phyloP scores from a whole-genome alignment of 2,113 vertebrate genomes.

The Hydrochoerus hydrochaeris region DNA sequence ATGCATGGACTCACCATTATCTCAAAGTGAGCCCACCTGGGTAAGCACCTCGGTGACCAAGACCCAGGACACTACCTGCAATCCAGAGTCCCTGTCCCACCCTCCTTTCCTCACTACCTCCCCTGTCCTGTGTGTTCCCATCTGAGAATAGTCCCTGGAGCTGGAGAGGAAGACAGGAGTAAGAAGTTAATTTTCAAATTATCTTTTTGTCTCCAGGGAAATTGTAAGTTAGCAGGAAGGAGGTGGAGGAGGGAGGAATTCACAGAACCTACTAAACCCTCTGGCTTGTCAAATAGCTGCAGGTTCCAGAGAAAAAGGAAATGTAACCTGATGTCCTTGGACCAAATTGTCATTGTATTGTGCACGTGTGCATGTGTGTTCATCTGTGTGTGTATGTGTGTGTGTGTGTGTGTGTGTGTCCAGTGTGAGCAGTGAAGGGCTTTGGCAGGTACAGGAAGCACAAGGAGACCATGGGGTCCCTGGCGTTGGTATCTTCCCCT shows the following conservation, averaged over 20 bases:
- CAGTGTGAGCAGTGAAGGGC: background rate
- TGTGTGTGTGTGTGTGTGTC: background rate
- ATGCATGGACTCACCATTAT: background rate
- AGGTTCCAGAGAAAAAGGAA: background rate
- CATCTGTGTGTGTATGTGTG: background rate
- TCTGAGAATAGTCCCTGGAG: slow-evolving; percentile 49
- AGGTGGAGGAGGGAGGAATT: slow-evolving; percentile 21
- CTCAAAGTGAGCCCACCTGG: background rate
- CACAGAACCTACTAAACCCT: background rate
- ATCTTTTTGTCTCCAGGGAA: slow-evolving; percentile 64
- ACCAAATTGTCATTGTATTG: background rate
- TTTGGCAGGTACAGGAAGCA: background rate
- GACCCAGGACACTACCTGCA: background rate
- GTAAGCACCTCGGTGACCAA: background rate
- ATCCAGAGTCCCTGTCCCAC: background rate
- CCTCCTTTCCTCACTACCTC: background rate
- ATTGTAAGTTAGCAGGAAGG: slow-evolving; percentile 52
- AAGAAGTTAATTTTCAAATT: slow-evolving; percentile 76
- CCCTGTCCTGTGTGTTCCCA: background rate
- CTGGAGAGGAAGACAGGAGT: slow-evolving; percentile 47
- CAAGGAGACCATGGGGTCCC: background rate
- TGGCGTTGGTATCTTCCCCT: no score
- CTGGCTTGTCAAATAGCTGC: background rate
- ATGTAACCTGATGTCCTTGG: background rate
- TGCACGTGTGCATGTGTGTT: background rate